A percentile compares a stretch with the other conserved stretches of the same genome.
Conservation (phyloP, 2,888 invertebrate species). For the Eupithecia centaureata region DNA sequence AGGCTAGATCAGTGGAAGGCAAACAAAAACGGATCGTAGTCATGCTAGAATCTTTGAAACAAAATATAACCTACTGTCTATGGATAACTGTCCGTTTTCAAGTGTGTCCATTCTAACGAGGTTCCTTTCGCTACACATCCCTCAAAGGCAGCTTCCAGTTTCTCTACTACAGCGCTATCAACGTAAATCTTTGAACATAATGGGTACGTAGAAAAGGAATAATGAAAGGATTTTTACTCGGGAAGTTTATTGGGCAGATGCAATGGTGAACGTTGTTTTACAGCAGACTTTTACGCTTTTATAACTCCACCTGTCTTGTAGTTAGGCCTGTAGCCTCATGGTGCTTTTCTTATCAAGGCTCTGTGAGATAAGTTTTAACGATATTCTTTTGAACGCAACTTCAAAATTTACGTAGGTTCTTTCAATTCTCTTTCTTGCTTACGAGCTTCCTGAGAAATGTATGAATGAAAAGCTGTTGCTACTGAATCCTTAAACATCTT, state of each 20-base stretch:
- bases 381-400: not conserved
- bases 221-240: slow-evolving; percentile 18
- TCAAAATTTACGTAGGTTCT: not conserved
- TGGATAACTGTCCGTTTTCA: not conserved
- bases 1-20: not conserved
- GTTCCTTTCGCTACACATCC: not conserved
- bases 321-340: not conserved
- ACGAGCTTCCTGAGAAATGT: not conserved
- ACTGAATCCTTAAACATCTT: too few relatives aligned
- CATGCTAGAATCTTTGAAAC: too few relatives aligned
- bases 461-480: not conserved
- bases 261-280: slow-evolving; percentile 16
- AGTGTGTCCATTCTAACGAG: not conserved
- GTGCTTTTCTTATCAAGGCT: not conserved
- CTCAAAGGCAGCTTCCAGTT: not conserved
- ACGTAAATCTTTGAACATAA: slow-evolving; percentile 6
- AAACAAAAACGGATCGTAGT: too few relatives aligned
- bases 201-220: slow-evolving; percentile 11
- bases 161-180: not conserved
- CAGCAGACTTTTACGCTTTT: slow-evolving; percentile 17
- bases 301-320: slow-evolving; percentile 19
- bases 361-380: slow-evolving; percentile 6
- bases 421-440: slow-evolving; percentile 7
- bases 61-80: not conserved
- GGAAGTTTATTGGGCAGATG: slow-evolving; percentile 18